These are phyloP conservation scores for Smithornis capensis DNA, from an alignment of 2,113 vertebrate species.

Conservation along the genomic window DNA sequence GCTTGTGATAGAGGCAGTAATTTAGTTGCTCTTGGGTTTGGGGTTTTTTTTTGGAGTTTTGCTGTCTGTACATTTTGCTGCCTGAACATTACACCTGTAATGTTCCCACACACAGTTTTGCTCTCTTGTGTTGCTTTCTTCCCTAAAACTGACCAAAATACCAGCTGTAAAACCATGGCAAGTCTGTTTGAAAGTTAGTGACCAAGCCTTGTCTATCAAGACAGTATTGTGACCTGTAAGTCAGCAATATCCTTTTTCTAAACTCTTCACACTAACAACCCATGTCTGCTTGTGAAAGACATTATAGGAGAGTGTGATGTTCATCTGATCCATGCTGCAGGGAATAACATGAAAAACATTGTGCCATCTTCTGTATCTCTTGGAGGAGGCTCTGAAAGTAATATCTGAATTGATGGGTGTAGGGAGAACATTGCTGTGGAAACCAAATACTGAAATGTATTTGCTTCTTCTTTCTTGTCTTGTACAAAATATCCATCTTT, in stretches of 20 bases:
- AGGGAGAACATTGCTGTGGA: neutral
- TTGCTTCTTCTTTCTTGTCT: neutral
- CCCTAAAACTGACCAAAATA: neutral
- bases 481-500: neutral
- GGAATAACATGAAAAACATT: neutral
- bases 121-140: neutral
- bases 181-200: neutral
- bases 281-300: neutral
- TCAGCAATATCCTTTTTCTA: neutral
- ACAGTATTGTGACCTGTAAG: neutral
- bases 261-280: neutral
- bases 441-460: neutral
- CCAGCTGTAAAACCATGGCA: neutral
- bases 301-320: neutral
- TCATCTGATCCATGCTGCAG: neutral
- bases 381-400: neutral
- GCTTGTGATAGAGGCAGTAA: neutral
- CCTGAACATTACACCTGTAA: neutral
- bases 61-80: neutral
- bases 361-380: neutral
- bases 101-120: neutral
- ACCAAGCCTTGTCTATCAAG: neutral
- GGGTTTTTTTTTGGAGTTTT: neutral
- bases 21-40: rapidly evolving
- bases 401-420: neutral